These are phyloP conservation scores for Dendrocincla tyrannina DNA, from an alignment of 2,797 vertebrate genomes.

Conservation along the genomic window DNA sequence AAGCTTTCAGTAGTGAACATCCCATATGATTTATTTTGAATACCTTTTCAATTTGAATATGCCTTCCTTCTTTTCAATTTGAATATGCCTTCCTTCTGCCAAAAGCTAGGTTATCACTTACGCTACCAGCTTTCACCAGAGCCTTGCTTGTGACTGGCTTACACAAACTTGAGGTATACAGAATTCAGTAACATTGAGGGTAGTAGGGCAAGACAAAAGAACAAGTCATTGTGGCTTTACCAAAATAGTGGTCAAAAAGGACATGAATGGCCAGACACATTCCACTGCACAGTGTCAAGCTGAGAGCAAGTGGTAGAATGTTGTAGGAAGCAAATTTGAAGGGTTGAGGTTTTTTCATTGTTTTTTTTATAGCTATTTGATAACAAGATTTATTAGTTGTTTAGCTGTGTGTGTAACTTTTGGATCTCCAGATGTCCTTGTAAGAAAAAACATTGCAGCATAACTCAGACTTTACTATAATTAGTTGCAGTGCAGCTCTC, in stretches of 20 bases:
- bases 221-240: fast-evolving
- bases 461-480: neutral
- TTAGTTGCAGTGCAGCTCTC: neutral
- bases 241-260: neutral
- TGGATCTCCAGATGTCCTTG: neutral
- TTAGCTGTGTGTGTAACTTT: neutral
- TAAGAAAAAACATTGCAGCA: neutral
- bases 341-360: neutral
- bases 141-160: neutral
- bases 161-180: neutral
- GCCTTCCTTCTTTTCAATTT: neutral
- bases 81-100: neutral
- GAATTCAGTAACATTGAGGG: neutral
- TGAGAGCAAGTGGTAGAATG: neutral
- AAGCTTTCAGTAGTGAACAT: neutral
- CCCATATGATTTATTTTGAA: neutral
- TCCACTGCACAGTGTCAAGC: neutral
- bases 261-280: fast-evolving
- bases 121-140: neutral
- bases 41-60: neutral
- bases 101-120: neutral
- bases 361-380: neutral
- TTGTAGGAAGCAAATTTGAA: neutral
- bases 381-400: neutral
- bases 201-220: neutral